Evolutionary conservation across 2,888 invertebrate genomes (phyloP).

Genomic region (Stenurella melanura): DNA sequence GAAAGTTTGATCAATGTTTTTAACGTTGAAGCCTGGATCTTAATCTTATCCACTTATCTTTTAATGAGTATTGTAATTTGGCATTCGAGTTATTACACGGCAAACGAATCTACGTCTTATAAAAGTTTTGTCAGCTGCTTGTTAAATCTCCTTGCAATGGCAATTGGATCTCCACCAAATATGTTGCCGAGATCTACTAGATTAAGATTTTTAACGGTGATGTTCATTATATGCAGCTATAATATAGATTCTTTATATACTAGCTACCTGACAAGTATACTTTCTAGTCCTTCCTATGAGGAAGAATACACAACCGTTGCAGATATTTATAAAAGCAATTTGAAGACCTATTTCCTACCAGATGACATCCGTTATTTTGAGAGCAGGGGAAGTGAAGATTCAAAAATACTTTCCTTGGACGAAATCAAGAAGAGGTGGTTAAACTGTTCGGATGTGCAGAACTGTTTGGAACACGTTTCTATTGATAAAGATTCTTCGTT

Average conservation of each 20-base stretch:
- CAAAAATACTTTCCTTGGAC: conserved; percentile 11
- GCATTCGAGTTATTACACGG: conserved; percentile 22
- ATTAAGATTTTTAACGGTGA: conserved; percentile 37
- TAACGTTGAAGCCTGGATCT: background rate
- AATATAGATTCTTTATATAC: conserved; percentile 19
- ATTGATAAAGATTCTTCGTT: conserved; percentile 39
- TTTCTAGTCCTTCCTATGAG: conserved; percentile 29
- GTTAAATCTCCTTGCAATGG: conserved; percentile 23
- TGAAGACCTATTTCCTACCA: conserved; percentile 7
- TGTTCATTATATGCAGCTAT: conserved; percentile 38
- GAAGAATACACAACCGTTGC: conserved; percentile 35
- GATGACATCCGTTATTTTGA: conserved; percentile 7
- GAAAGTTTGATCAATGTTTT: conserved; percentile 38
- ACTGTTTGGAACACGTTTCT: conserved; percentile 41
- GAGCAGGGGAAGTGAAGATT: background rate
- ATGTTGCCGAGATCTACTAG: conserved; percentile 25
- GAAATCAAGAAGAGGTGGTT: conserved; percentile 33
- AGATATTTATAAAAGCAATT: conserved; percentile 22
- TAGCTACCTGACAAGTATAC: conserved; percentile 40
- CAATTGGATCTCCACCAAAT: conserved; percentile 22
- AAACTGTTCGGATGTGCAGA: conserved; percentile 30
- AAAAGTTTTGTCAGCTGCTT: conserved; percentile 31
- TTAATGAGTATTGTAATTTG: conserved; percentile 30
- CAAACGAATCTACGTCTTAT: conserved; percentile 27
- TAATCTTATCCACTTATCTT: conserved; percentile 20